Percentiles rank a stretch among this genome's conserved stretches.
phyloP scores from a whole-genome alignment of 2,113 vertebrate species.

The Corydoras maculifer region DNA sequence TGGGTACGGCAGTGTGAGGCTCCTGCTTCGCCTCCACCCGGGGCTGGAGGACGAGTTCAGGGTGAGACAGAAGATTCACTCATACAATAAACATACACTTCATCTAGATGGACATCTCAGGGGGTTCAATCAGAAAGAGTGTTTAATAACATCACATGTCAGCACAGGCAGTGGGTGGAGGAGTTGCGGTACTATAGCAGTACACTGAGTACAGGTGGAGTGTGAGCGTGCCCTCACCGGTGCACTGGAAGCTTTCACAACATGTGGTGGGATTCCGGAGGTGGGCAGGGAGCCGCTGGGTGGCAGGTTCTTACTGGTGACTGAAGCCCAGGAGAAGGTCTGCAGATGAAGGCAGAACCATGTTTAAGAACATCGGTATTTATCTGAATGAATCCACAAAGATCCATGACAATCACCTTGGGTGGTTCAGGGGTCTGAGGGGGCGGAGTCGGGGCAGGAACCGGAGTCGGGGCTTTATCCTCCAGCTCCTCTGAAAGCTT shows the following conservation, averaged over 20 bases:
- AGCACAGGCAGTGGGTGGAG: too few species aligned
- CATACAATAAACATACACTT: too few species aligned
- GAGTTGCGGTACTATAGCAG: too few species aligned
- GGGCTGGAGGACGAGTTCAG: too few species aligned
- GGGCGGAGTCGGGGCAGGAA: constrained; percentile 18
- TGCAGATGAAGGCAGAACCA: constrained; percentile 24
- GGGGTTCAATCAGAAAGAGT: too few species aligned
- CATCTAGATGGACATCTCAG: too few species aligned
- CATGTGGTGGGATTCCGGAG: constrained; percentile 85
- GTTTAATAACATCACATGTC: too few species aligned
- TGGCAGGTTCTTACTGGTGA: constrained; percentile 97
- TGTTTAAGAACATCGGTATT: too few species aligned
- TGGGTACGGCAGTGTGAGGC: too few species aligned
- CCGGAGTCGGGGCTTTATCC: constrained; percentile 70
- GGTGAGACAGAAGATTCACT: too few species aligned
- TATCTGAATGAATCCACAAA: background rate
- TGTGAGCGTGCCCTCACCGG: constrained; percentile 55
- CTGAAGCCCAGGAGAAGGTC: constrained; percentile 91
- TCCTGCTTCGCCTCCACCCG: too few species aligned
- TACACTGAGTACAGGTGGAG: too few species aligned
- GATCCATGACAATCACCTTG: constrained; percentile 16
- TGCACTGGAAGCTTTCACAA: constrained; percentile 79
- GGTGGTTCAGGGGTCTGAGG: constrained; percentile 29
- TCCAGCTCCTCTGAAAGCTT: constrained; percentile 51
- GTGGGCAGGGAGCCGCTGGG: constrained; percentile 86